phyloP scores from a whole-genome alignment of 2,888 invertebrate species.

The Blera fallax region DNA sequence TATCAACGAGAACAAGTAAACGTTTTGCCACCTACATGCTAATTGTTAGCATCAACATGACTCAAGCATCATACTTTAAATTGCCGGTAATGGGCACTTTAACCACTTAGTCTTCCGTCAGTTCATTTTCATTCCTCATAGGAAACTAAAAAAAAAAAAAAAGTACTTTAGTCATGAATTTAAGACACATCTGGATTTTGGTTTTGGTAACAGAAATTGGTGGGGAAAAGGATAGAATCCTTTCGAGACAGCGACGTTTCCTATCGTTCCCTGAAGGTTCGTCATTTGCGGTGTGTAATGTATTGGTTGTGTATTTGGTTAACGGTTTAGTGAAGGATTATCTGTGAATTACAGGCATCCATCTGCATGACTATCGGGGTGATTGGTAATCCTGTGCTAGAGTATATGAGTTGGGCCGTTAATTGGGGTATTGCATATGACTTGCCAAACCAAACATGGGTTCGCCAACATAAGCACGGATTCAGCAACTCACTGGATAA shows the following conservation, averaged over 20 bases:
- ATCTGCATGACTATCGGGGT: conserved; percentile 85
- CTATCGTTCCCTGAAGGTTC: conserved; percentile 84
- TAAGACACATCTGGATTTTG: conserved; percentile 23
- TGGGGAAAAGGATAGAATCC: conserved; percentile 55
- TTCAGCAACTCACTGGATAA: conserved; percentile 73
- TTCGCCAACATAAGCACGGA: conserved; percentile 80
- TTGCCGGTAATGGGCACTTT: conserved; percentile 22
- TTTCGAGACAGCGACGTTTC: conserved; percentile 81
- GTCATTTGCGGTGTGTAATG: conserved; percentile 83
- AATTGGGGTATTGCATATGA: conserved; percentile 89
- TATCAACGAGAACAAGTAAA: not conserved
- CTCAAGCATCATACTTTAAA: not conserved
- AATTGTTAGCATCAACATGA: conserved; percentile 18
- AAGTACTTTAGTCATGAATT: conserved; percentile 28
- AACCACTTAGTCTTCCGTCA: conserved; percentile 16
- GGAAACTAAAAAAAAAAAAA: not conserved
- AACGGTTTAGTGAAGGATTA: not conserved
- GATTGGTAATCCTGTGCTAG: conserved; percentile 84
- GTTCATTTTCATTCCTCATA: conserved; percentile 2
- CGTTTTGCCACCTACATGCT: conserved; percentile 27
- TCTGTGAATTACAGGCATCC: conserved; percentile 80
- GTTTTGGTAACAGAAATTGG: conserved; percentile 24
- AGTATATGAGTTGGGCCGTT: conserved; percentile 85
- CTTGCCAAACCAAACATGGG: conserved; percentile 84
- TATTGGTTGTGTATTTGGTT: not conserved